Base-by-base conservation (phyloP, 2,113 vertebrate genomes). In the Sturnus vulgaris region DNA sequence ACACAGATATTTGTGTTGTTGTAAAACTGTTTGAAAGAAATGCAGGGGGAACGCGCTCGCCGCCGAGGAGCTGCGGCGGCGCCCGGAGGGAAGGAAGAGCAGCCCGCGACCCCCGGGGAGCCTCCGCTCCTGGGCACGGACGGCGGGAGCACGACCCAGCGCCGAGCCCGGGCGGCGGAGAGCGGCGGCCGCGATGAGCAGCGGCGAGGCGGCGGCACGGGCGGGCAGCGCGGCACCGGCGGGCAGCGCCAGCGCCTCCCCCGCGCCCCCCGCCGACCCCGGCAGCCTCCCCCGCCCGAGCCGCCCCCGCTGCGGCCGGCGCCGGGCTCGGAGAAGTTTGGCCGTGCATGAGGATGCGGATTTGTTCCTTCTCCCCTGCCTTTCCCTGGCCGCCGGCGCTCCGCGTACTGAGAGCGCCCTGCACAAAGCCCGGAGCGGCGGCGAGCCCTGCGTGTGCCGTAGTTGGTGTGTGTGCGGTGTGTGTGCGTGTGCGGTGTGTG, bases 11-110 rank as follows among this genome's bases (percentile, higher is more conserved):
- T 93, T 82, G 75, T 90, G 88, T 46, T 95, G 92, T 77, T 96
- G 95, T 80, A 92, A 96, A 97, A 96, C 81, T 89, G 86, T 90
- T 82, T 4, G 93, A 93, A 96, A 95, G 94, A 94, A 96, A 92
- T 60, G 68, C 84, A 60, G 11, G 53, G 82, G 71, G 76, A 75
- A 76, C 66, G 86, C 30, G 61, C 88, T 88, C 42, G 52, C 78
- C 49, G 89, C 88, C 50, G 82, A 70, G 65, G 37, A 92, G 87
- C 81, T 68, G 69, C 77, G 63, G 93, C 65, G 80, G 92, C 30
- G 91, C 35, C 83, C 5, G 86, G 56, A 82, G 88, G 33, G 44
- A 88, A 73, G 64, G 71, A 83, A 55, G 71, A 59, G 61, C 56
- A 63, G 79, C 68, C 90, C 59, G 40, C 75, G 79, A 68, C 40